phyloP scores from a whole-genome alignment of 1,140 invertebrate genomes.

The Drosophila eugracilis region DNA sequence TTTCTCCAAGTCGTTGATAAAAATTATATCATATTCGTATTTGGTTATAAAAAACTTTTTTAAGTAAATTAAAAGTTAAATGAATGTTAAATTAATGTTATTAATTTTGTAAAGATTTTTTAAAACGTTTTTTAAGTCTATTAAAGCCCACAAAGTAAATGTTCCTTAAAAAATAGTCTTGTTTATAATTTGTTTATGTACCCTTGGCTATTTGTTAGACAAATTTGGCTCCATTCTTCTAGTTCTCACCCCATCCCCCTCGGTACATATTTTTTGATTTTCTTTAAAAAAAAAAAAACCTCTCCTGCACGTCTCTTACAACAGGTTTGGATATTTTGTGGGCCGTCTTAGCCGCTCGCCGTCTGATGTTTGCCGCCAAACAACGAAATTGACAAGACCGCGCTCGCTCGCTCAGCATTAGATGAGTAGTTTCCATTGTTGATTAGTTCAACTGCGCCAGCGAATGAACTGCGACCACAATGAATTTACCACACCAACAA shows the following conservation, averaged over 20 bases:
- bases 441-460: constrained; percentile 52
- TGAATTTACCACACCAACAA: constrained; percentile 30
- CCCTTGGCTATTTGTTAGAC: too few species aligned
- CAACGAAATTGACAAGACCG: constrained; percentile 47
- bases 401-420: constrained; percentile 35
- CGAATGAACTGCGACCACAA: constrained; percentile 26
- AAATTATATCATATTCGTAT: too few species aligned
- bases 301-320: constrained; percentile 37
- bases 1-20: too few species aligned
- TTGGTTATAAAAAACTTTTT: too few species aligned
- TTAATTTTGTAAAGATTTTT: too few species aligned
- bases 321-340: constrained; percentile 43
- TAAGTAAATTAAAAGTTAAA: too few species aligned
- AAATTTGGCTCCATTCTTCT: background rate
- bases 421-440: constrained; percentile 52
- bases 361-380: constrained; percentile 48
- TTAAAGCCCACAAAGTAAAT: too few species aligned
- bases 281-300: too few species aligned
- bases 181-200: too few species aligned
- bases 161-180: too few species aligned
- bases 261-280: constrained; percentile 1
- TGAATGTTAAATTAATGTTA: too few species aligned
- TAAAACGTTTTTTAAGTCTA: too few species aligned
- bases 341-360: constrained; percentile 37
- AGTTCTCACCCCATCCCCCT: constrained; percentile 20